Evolutionary conservation across 2,888 invertebrate species (phyloP), one percentile per base, ranked within the genome.

Genomic region (Himalopsyche tibetana): DNA sequence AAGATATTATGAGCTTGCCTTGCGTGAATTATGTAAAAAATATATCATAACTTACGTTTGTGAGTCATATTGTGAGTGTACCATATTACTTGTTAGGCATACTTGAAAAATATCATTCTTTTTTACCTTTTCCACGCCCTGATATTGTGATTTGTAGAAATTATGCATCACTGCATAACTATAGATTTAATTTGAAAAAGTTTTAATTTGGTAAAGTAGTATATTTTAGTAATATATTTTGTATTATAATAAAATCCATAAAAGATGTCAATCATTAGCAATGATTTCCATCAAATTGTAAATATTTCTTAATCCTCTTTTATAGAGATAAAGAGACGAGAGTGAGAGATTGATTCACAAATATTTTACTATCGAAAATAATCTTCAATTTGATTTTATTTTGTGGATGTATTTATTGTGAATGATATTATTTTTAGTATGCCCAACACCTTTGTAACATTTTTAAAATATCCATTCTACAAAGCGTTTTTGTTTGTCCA

Each of bases 401-500:
- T 40, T 42, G 42, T 42, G 42, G 42, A 42, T 42, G 42, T 42
- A 8, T 42, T 42, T 5, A 69, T 28, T 69, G 11, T 51, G 74
- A 74, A 36, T 74, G 74, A 36, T 74, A 74, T 74, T 28, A 36
- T 74, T 74, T 74, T 74, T 5, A 84, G 86, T 84, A 86, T 86
- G 84, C 86, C 86, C 84, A 84, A 84, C 84, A 79, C 56, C 55
- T 69, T 74, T 74, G 84, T 86, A 82, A 84, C 84, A 82, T 86
- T 84, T 84, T 74, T 12, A 74, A 74, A 74, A 83, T 87, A 81
- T 83, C 79, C 69, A 83, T 83, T 82, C 87, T 87, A 84, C 80
- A 87, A 86, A 87, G 87, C 87, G 80, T 83, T 82, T 85, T 19
- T 80, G 82, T 82, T 82, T 83, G 42, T 85, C 86, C 82, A 88